Evolutionary conservation across 2,888 invertebrate species (phyloP).

Genomic region (Drosophila merina): DNA sequence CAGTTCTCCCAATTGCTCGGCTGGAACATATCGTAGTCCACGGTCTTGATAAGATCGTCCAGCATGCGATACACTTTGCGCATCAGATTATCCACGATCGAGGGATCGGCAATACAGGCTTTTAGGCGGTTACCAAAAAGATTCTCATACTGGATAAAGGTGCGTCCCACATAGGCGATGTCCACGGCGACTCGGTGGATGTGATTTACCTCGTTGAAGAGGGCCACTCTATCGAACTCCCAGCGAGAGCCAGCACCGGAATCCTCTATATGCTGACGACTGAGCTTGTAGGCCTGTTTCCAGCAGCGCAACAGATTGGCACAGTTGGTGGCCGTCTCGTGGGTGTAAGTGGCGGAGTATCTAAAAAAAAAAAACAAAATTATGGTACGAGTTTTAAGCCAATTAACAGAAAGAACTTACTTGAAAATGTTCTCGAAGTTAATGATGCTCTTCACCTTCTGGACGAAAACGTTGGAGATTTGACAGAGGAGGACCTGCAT

Average conservation of each 20-base stretch:
- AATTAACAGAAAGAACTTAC: conserved; percentile 84
- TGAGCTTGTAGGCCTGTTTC: conserved; percentile 89
- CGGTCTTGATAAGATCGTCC: conserved; percentile 89
- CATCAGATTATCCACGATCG: conserved; percentile 93
- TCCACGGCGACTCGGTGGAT: conserved; percentile 92
- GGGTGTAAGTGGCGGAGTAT: conserved; percentile 76
- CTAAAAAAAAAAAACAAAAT: conserved; percentile 45
- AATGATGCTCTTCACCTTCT: conserved; percentile 90
- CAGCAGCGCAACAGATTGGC: conserved; percentile 82
- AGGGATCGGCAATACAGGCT: conserved; percentile 93
- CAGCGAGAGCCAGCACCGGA: conserved; percentile 94
- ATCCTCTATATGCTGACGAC: conserved; percentile 92
- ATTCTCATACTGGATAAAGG: conserved; percentile 93
- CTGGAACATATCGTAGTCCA: conserved; percentile 93
- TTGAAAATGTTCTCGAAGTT: conserved; percentile 90
- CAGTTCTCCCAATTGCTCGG: conserved; percentile 92
- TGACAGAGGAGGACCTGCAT: conserved; percentile 93
- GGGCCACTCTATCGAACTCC: conserved; percentile 93
- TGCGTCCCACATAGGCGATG: conserved; percentile 91
- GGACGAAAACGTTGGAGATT: conserved; percentile 92
- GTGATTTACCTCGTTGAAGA: conserved; percentile 94
- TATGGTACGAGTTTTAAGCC: too few relatives aligned
- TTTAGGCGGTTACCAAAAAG: conserved; percentile 94
- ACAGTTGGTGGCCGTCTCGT: conserved; percentile 82
- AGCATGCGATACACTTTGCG: conserved; percentile 91